These are phyloP conservation scores for Jaculus jaculus DNA, from an alignment of 2,113 vertebrate species.

Conservation along the genomic window DNA sequence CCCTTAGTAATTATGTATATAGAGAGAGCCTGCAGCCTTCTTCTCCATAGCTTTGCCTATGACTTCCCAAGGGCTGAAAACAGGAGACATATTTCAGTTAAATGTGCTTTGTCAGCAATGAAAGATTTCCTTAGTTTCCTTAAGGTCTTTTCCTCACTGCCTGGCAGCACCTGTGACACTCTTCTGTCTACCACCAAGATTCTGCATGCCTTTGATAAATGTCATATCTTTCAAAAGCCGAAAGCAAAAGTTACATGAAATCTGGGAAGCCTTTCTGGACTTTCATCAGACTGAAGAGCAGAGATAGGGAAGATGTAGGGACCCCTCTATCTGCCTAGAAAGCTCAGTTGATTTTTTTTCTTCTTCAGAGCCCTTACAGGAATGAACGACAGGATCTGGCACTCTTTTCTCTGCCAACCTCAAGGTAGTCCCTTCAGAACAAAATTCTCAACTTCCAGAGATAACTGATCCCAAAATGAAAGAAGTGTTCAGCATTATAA, in stretches of 20 bases:
- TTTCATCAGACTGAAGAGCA: not conserved
- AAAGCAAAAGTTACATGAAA: not conserved
- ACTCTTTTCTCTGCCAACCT: not conserved
- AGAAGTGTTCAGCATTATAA: not conserved
- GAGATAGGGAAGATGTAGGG: too few relatives aligned
- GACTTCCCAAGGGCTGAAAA: not conserved
- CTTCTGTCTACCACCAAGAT: not conserved
- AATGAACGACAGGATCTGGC: not conserved
- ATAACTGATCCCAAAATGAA: not conserved
- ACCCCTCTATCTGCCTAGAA: not conserved
- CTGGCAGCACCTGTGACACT: rapidly evolving
- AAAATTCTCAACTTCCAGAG: not conserved
- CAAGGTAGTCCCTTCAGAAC: not conserved
- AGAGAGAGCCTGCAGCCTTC: too few relatives aligned
- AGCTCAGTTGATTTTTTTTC: not conserved
- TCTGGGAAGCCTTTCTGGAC: not conserved
- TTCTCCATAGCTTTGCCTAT: not conserved
- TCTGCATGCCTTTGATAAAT: not conserved
- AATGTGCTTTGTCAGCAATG: too few relatives aligned
- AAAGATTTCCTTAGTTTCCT: not conserved
- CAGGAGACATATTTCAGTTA: not conserved
- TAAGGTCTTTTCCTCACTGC: not conserved
- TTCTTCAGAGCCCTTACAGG: not conserved
- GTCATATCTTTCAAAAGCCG: not conserved
- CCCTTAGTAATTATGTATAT: too few relatives aligned